Evolutionary conservation across 92 coral and sea anemone genomes (phyloP).

Genomic region (Porites cylindrica): DNA sequence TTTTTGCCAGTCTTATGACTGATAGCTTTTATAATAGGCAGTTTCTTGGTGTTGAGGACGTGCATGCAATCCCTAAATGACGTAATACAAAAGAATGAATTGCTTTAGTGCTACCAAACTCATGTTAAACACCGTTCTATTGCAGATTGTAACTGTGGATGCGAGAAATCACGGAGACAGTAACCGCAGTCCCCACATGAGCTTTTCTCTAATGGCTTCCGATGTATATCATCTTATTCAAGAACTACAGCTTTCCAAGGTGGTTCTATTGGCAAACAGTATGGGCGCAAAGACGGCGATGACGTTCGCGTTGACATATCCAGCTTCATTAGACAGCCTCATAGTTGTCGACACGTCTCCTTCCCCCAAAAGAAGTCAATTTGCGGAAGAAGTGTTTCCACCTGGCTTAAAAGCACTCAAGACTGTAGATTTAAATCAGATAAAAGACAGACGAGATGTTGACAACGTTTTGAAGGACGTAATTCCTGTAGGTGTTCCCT

Average conservation of each 20-base stretch:
- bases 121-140: not conserved
- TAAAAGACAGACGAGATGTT: slow-evolving; percentile 83
- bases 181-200: slow-evolving; percentile 80
- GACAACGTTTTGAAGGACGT: slow-evolving; percentile 68
- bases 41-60: too few species aligned
- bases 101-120: too few species aligned
- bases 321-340: slow-evolving; percentile 80
- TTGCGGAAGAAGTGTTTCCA: slow-evolving; percentile 72
- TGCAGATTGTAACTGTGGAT: slow-evolving; percentile 86
- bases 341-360: slow-evolving; percentile 88
- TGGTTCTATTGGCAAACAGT: slow-evolving; percentile 89
- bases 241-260: slow-evolving; percentile 75
- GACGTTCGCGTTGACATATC: slow-evolving; percentile 85
- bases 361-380: slow-evolving; percentile 11
- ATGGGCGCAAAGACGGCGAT: slow-evolving; percentile 98
- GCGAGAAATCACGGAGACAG: slow-evolving; percentile 98
- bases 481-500: slow-evolving; percentile 74
- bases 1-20: too few species aligned
- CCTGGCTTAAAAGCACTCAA: slow-evolving; percentile 74
- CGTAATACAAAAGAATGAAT: too few species aligned
- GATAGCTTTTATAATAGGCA: too few species aligned
- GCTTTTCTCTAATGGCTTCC: slow-evolving; percentile 72
- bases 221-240: slow-evolving; percentile 79
- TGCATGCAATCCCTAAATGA: too few species aligned
- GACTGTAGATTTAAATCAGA: slow-evolving; percentile 71